A percentile compares a stretch with the other conserved stretches of the same genome.
phyloP scores from a whole-genome alignment of 1,140 invertebrate species.

The Trigoniulus corallinus region DNA sequence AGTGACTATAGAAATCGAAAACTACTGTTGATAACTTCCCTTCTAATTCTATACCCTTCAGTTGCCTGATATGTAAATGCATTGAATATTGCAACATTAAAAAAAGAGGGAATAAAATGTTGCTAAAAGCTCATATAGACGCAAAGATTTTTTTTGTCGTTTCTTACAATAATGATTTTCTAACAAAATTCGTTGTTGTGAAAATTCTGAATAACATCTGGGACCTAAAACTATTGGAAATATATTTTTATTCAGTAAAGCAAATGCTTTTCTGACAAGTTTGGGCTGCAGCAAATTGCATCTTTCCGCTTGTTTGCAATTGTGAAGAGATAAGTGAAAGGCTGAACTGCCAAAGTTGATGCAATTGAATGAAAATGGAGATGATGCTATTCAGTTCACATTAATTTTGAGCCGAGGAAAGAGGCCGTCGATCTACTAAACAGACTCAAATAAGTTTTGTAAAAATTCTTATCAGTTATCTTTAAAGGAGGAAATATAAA shows the following conservation, averaged over 20 bases:
- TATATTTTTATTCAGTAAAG: background rate
- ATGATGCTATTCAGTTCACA: background rate
- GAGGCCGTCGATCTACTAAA: background rate
- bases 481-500: background rate
- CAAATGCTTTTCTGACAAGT: background rate
- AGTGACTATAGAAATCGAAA: too few species aligned
- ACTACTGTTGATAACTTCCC: too few species aligned
- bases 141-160: too few species aligned
- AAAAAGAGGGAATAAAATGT: too few species aligned
- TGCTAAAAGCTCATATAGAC: too few species aligned
- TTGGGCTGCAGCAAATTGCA: background rate
- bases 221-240: too few species aligned
- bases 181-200: too few species aligned
- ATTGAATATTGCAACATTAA: too few species aligned
- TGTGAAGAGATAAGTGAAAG: background rate
- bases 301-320: background rate
- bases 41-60: too few species aligned
- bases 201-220: too few species aligned
- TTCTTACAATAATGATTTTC: too few species aligned
- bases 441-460: background rate
- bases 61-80: too few species aligned
- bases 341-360: background rate
- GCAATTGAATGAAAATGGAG: background rate
- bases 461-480: background rate
- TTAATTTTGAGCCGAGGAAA: background rate